Conservation (phyloP, 2,797 vertebrate genomes). For the Lithobates pipiens region DNA sequence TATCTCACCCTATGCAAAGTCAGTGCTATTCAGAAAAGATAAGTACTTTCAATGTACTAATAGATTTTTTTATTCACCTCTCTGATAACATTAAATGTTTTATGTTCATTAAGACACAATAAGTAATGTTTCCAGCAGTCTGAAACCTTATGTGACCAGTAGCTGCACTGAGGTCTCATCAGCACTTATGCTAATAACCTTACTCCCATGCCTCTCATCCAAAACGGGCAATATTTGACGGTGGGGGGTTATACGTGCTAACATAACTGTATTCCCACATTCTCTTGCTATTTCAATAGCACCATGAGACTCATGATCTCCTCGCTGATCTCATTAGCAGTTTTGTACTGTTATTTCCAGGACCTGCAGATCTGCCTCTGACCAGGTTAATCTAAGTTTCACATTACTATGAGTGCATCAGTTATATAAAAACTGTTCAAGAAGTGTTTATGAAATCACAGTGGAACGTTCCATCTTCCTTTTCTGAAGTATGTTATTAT, state of each 20-base stretch:
- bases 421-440: not conserved
- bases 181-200: conserved; percentile 70
- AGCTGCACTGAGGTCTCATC: conserved; percentile 49
- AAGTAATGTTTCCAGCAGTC: not conserved
- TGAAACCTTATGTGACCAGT: conserved; percentile 6
- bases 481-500: not conserved
- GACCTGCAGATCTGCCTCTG: conserved; percentile 64
- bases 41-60: not conserved
- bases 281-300: conserved; percentile 74
- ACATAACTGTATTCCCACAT: conserved; percentile 70
- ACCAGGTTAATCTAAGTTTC: conserved; percentile 31
- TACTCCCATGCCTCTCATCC: conserved; percentile 66
- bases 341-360: conserved; percentile 69
- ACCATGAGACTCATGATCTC: conserved; percentile 75
- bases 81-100: not conserved
- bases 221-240: conserved; percentile 70
- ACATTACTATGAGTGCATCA: conserved; percentile 2
- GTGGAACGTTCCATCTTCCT: not conserved
- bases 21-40: not conserved
- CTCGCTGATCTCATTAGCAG: conserved; percentile 75
- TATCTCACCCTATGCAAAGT: no score
- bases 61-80: not conserved
- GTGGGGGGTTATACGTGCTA: conserved; percentile 72
- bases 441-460: not conserved
- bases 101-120: not conserved